Percentiles rank a stretch among this genome's conserved stretches.
Evolutionary conservation across 2,888 invertebrate genomes (phyloP).

Genomic region (Pristionchus japonicus): DNA sequence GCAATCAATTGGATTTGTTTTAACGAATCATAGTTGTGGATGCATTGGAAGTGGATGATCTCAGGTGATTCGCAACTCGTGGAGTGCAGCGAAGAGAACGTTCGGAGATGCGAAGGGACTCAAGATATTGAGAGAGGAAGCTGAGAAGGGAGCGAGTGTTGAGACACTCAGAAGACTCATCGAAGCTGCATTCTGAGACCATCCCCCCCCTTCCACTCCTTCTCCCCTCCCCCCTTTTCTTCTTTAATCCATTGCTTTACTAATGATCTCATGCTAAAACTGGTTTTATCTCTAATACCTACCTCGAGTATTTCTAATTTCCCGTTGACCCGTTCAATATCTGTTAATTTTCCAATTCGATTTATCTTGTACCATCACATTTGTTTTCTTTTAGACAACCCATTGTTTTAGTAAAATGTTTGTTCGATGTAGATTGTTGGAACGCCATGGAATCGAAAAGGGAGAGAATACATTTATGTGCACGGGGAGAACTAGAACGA

Average conservation of each 20-base stretch:
- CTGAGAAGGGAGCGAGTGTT: neutral
- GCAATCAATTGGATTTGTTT: too few relatives aligned
- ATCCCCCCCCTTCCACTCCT: neutral
- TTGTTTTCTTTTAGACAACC: neutral
- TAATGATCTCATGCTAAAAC: neutral
- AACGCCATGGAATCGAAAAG: neutral
- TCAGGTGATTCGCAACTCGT: conserved; percentile 41
- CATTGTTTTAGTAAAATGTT: neutral
- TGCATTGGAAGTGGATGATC: too few relatives aligned
- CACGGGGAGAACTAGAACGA: neutral
- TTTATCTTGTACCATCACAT: neutral
- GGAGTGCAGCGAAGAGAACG: conserved; percentile 11
- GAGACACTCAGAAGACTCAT: conserved; percentile 16
- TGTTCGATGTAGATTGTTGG: neutral
- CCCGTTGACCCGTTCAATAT: neutral
- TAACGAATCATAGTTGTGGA: too few relatives aligned
- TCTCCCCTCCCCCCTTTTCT: neutral
- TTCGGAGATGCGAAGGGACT: conserved; percentile 41
- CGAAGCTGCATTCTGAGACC: neutral
- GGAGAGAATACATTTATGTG: neutral
- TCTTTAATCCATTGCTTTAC: too few relatives aligned
- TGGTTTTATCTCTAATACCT: neutral
- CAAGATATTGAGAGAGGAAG: conserved; percentile 30
- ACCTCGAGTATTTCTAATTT: neutral
- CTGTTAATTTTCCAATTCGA: neutral